Conservation (phyloP, 2,888 invertebrate genomes). For the Nomada hirtipes region DNA sequence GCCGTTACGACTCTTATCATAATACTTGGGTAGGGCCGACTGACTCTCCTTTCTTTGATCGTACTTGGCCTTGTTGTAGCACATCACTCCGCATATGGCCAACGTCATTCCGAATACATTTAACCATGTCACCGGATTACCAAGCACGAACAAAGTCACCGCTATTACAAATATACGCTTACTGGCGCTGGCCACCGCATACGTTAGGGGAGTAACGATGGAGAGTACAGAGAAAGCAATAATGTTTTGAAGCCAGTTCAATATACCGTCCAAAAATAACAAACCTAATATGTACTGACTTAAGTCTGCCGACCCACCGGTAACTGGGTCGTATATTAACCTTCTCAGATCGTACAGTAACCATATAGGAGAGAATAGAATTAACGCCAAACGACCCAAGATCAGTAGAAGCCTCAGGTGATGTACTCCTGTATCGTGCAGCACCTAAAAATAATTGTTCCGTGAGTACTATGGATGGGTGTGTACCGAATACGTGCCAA, state of each 20-base stretch:
- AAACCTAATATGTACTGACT: conserved; percentile 86
- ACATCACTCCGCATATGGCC: conserved; percentile 95
- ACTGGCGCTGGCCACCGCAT: conserved; percentile 97
- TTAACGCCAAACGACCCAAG: conserved; percentile 91
- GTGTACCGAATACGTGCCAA: neutral
- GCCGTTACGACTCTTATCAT: conserved; percentile 67
- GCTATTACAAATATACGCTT: conserved; percentile 97
- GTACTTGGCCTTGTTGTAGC: conserved; percentile 95
- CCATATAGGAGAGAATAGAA: conserved; percentile 95
- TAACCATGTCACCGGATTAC: conserved; percentile 95
- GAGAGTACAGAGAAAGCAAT: conserved; percentile 97
- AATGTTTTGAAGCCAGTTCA: conserved; percentile 98
- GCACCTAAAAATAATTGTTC: conserved; percentile 85
- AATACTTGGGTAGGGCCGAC: conserved; percentile 85
- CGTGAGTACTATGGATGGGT: conserved; percentile 41
- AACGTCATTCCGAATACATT: conserved; percentile 96
- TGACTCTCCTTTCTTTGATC: conserved; percentile 87
- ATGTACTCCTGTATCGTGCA: conserved; percentile 95
- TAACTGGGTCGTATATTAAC: conserved; percentile 87
- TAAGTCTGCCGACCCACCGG: conserved; percentile 64
- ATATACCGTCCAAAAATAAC: conserved; percentile 91
- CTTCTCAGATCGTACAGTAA: conserved; percentile 88
- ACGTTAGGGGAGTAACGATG: conserved; percentile 96
- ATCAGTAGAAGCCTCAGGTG: conserved; percentile 93
- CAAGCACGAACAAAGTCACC: conserved; percentile 93